Evolutionary conservation across 2,797 vertebrate genomes (phyloP).

Genomic region (Argyrosomus regius): DNA sequence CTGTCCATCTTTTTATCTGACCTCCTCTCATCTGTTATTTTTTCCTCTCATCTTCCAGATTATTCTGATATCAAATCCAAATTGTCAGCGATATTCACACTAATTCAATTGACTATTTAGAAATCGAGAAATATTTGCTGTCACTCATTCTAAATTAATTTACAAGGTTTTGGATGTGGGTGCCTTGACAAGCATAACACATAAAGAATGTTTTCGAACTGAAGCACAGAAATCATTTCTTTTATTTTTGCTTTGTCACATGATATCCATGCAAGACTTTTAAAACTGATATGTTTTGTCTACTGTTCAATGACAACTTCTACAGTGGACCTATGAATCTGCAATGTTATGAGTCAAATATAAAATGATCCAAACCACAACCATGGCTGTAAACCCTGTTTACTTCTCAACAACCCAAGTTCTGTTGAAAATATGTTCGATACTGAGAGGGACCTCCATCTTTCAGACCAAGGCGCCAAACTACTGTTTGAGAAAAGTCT

Average conservation of each 20-base stretch:
- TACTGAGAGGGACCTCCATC: neutral
- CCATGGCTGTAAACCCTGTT: neutral
- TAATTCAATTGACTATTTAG: conserved; percentile 7
- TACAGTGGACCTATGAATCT: neutral
- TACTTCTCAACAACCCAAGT: neutral
- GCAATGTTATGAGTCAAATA: neutral
- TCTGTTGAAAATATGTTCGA: neutral
- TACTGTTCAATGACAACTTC: neutral
- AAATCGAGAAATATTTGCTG: neutral
- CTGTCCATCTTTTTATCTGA: neutral
- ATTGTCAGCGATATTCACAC: neutral
- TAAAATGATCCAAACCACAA: conserved; percentile 1
- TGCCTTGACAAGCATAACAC: conserved; percentile 22
- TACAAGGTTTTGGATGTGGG: neutral
- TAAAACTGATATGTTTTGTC: neutral
- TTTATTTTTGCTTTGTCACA: neutral
- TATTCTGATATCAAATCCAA: neutral
- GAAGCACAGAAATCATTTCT: neutral
- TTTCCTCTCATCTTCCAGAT: neutral
- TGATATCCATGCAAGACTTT: neutral
- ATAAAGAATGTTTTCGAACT: neutral
- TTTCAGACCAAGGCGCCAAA: neutral
- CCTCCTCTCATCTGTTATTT: neutral
- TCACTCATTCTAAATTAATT: conserved; percentile 2
- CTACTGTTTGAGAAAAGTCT: neutral